Conservation (phyloP, 1,140 invertebrate genomes). For the Sitobion miscanthi region DNA sequence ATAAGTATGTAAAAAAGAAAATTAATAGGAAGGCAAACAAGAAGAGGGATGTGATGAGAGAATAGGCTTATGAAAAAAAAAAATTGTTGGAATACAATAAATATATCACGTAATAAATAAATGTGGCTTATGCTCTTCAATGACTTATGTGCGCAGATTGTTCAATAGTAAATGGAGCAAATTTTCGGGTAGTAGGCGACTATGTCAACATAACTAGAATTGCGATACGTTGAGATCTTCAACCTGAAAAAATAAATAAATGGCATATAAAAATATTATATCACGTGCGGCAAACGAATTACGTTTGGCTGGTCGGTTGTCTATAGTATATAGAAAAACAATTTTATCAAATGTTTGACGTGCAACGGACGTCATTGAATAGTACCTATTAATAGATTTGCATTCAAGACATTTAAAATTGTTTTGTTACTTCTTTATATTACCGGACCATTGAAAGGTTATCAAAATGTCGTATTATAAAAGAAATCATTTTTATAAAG, state of each 20-base stretch:
- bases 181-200: neutral
- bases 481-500: neutral
- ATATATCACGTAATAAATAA: neutral
- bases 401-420: constrained; percentile 40
- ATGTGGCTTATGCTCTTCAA: neutral
- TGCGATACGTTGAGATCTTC: constrained; percentile 51
- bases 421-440: neutral
- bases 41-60: neutral
- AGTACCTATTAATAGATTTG: constrained; percentile 19
- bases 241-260: constrained; percentile 42
- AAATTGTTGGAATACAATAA: constrained; percentile 17
- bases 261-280: constrained; percentile 4
- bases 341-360: constrained; percentile 26
- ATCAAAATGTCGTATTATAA: constrained; percentile 33
- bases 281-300: neutral
- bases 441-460: constrained; percentile 31
- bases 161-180: constrained; percentile 28
- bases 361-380: constrained; percentile 38
- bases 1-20: constrained; percentile 30
- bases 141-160: neutral
- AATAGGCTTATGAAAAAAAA: neutral
- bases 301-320: neutral
- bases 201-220: constrained; percentile 31
- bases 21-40: constrained; percentile 17
- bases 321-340: neutral